Conservation (phyloP, 2,113 vertebrate species). For the Rallus limicola region DNA sequence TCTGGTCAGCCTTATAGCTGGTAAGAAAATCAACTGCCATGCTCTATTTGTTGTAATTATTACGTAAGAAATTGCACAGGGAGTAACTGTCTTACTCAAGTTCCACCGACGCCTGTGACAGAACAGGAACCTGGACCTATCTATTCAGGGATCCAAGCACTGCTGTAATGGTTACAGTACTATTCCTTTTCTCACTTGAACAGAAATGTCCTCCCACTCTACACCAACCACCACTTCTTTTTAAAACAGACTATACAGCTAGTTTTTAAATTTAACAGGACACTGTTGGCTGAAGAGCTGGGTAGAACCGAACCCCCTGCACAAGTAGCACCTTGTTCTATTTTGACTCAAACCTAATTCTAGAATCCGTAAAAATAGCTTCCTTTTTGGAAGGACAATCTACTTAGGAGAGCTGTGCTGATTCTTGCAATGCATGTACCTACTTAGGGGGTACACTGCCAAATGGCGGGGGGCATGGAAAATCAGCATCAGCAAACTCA, state of each 20-base stretch:
- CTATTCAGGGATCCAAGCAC: background rate
- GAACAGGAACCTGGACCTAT: background rate
- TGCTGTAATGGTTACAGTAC: background rate
- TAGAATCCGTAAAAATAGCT: background rate
- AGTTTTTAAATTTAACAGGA: background rate
- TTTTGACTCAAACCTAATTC: background rate
- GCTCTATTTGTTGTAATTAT: background rate
- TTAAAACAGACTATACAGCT: background rate
- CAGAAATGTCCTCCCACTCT: background rate
- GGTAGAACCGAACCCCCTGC: background rate
- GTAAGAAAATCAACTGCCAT: background rate
- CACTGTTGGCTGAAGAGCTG: background rate
- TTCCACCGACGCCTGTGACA: background rate
- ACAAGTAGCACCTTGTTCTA: background rate
- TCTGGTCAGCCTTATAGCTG: background rate
- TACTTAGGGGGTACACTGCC: background rate
- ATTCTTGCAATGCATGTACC: background rate
- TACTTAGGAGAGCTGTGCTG: background rate
- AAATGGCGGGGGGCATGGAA: background rate
- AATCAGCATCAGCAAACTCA: background rate
- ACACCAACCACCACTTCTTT: background rate
- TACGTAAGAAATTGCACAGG: background rate
- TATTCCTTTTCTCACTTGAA: background rate
- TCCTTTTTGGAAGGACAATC: background rate
- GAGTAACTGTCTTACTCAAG: background rate